phyloP scores from a whole-genome alignment of 2,113 vertebrate species.

The Hypocryptadius cinnamomeus region DNA sequence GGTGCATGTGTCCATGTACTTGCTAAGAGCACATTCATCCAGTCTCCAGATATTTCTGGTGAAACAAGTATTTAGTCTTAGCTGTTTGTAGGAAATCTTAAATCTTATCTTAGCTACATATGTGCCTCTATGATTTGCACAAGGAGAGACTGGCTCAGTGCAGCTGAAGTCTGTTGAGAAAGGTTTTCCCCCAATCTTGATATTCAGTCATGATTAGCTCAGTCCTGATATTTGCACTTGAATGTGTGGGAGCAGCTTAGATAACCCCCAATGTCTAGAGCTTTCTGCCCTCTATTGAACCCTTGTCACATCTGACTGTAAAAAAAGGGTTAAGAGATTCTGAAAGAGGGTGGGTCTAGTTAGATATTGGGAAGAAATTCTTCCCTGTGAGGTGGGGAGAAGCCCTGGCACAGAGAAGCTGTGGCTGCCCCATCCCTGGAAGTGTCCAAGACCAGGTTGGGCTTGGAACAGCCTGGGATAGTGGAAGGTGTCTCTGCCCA shows the following conservation, averaged over 20 bases:
- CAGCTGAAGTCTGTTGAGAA: background rate
- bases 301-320: fast-evolving
- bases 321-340: background rate
- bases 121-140: background rate
- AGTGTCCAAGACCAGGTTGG: background rate
- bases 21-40: background rate
- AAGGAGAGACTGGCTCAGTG: background rate
- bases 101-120: background rate
- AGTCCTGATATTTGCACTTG: background rate
- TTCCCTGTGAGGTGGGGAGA: fast-evolving
- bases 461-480: background rate
- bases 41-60: background rate
- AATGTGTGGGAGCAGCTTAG: background rate
- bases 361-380: background rate
- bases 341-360: background rate
- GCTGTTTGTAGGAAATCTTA: background rate
- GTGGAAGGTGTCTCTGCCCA: background rate
- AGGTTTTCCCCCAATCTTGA: background rate
- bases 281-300: background rate
- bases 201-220: background rate
- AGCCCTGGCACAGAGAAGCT: background rate
- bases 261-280: background rate
- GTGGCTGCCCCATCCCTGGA: background rate
- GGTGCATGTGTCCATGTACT: background rate
- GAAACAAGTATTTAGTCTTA: background rate